These are phyloP conservation scores for Glaucidium brasilianum DNA, from an alignment of 2,113 vertebrate species.

Conservation along the genomic window DNA sequence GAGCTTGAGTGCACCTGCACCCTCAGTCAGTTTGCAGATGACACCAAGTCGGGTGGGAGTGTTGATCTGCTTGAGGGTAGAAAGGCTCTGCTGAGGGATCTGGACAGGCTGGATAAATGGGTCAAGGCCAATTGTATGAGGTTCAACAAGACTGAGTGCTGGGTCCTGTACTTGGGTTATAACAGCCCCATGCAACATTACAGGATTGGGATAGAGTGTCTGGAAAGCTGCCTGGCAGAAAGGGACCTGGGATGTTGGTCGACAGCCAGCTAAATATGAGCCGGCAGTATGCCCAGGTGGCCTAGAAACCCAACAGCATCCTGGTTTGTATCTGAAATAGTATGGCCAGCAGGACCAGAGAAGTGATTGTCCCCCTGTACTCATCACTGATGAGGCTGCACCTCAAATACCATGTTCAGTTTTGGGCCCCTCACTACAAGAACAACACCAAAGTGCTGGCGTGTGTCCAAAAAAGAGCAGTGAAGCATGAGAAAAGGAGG, in stretches of 20 bases:
- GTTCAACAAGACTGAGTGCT: neutral
- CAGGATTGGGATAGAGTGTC: fast-evolving
- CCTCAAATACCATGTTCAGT: fast-evolving
- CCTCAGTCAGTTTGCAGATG: neutral
- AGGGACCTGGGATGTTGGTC: neutral
- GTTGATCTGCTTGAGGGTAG: neutral
- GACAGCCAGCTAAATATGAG: neutral
- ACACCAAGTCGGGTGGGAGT: neutral
- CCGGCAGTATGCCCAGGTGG: neutral
- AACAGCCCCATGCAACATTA: neutral
- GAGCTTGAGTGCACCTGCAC: neutral
- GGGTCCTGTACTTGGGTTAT: neutral
- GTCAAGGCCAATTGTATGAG: neutral
- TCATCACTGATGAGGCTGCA: fast-evolving
- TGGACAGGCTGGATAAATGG: neutral
- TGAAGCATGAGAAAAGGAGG: neutral
- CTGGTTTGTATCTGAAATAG: neutral
- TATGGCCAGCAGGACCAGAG: neutral
- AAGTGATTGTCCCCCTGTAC: neutral
- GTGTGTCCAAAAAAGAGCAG: fast-evolving
- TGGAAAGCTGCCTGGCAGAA: fast-evolving
- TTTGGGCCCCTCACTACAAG: neutral
- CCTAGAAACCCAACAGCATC: neutral
- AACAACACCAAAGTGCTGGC: neutral
- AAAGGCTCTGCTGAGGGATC: neutral